Percentiles rank a stretch among this genome's conserved stretches.
These are phyloP conservation scores for Hermaeophaga mercurialis DNA, from an alignment of 2,888 invertebrate genomes.

Conservation along the genomic window DNA sequence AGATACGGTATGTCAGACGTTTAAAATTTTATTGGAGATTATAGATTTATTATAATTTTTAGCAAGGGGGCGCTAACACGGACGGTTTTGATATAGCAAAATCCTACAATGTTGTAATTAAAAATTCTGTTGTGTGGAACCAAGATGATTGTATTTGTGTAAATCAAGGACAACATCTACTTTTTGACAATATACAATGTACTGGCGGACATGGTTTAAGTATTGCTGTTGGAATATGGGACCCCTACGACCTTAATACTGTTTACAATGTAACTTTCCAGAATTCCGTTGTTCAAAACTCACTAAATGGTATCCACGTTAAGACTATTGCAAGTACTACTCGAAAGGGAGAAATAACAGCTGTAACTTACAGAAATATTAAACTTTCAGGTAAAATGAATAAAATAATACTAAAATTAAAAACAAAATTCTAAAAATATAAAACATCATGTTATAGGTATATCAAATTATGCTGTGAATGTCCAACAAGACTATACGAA, in stretches of 20 bases:
- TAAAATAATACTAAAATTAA: too few species aligned
- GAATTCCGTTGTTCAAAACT: conserved; percentile 19
- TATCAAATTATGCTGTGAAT: conserved; percentile 18
- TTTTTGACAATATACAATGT: conserved; percentile 23
- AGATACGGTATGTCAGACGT: conserved; percentile 2
- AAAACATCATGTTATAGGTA: conserved; percentile 7
- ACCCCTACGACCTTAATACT: conserved; percentile 7
- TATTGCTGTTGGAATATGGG: conserved; percentile 23
- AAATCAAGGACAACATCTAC: conserved; percentile 22
- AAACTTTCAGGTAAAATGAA: conserved; percentile 17
- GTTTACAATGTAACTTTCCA: conserved; percentile 23
- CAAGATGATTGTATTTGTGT: conserved; percentile 26
- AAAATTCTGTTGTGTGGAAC: conserved; percentile 15
- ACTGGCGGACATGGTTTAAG: conserved; percentile 31
- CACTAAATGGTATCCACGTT: conserved; percentile 23
- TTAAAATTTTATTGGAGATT: too few species aligned
- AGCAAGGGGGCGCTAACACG: conserved; percentile 25
- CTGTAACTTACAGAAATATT: conserved; percentile 21
- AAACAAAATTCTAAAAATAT: too few species aligned
- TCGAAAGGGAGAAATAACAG: conserved; percentile 18
- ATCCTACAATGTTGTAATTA: conserved; percentile 14
- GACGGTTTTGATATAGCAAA: conserved; percentile 23
- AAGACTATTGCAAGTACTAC: conserved; percentile 17
- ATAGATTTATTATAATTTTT: conserved; percentile 1
- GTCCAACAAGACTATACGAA: conserved; percentile 20